Evolutionary conservation across 2,888 invertebrate species (phyloP).

Genomic region (Ormyrus thymus): DNA sequence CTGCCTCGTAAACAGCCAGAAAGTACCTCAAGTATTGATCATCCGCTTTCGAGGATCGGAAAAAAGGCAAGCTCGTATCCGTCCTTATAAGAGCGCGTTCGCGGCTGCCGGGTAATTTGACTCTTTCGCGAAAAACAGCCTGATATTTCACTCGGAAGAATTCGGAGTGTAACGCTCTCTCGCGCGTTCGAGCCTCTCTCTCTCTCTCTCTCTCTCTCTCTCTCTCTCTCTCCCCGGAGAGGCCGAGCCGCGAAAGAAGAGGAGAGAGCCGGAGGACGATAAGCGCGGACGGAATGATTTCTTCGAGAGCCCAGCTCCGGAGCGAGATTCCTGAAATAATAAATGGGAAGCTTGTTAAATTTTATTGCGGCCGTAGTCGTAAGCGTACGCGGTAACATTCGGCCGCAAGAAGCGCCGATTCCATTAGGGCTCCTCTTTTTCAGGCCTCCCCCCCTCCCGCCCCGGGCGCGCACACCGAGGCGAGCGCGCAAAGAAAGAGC

Average conservation of each 20-base stretch:
- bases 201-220: too few species aligned
- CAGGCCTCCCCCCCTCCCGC: conserved; percentile 35
- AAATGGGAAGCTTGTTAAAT: conserved; percentile 70
- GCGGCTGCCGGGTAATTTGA: conserved; percentile 14
- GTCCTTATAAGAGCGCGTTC: conserved; percentile 21
- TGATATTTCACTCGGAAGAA: conserved; percentile 45
- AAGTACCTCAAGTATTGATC: too few species aligned
- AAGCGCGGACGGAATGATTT: conserved; percentile 49
- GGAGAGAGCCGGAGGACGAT: conserved; percentile 49
- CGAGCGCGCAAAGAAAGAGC: conserved; percentile 53
- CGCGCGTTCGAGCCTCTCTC: neutral
- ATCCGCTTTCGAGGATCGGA: too few species aligned
- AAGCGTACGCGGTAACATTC: conserved; percentile 57
- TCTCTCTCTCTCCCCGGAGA: neutral
- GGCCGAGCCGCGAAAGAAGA: conserved; percentile 54
- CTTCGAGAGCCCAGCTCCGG: conserved; percentile 23
- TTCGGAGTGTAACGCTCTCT: conserved; percentile 12
- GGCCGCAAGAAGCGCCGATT: conserved; percentile 64
- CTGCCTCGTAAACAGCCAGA: too few species aligned
- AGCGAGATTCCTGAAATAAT: conserved; percentile 67
- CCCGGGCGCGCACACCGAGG: conserved; percentile 29
- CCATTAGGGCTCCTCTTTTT: conserved; percentile 61
- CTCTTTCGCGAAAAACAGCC: conserved; percentile 31
- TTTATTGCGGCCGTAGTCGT: conserved; percentile 64
- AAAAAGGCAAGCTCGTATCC: too few species aligned